Evolutionary conservation across 1,140 invertebrate genomes (phyloP).

Genomic region (Zaprionus inermis): DNA sequence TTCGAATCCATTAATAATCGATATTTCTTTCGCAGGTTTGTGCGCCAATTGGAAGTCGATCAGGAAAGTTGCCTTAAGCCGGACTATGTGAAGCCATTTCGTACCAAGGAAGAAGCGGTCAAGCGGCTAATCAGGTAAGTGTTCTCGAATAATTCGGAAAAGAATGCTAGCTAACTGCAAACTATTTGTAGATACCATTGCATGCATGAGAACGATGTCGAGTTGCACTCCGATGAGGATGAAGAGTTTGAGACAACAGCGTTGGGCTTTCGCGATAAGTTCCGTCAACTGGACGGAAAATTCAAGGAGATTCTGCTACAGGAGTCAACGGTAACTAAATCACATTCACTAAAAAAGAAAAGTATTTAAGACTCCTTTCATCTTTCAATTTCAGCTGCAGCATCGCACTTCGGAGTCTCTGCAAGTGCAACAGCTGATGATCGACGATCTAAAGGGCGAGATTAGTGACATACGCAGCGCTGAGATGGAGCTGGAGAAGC

Average conservation of each 20-base stretch:
- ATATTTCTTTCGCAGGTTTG: slow-evolving; percentile 85
- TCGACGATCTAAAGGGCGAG: slow-evolving; percentile 75
- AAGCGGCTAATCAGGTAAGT: slow-evolving; percentile 88
- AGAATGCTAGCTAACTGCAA: not conserved
- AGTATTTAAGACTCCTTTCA: not conserved
- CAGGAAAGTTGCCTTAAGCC: slow-evolving; percentile 91
- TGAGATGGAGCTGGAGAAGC: slow-evolving; percentile 61
- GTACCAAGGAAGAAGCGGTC: slow-evolving; percentile 90
- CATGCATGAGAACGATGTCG: slow-evolving; percentile 88
- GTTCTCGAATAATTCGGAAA: too few species aligned
- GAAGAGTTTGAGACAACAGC: slow-evolving; percentile 92
- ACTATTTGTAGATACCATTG: slow-evolving; percentile 89
- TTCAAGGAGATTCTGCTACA: slow-evolving; percentile 92
- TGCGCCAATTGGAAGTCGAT: slow-evolving; percentile 91
- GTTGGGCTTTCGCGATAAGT: slow-evolving; percentile 90
- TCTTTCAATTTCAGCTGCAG: slow-evolving; percentile 50
- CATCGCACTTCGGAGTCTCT: slow-evolving; percentile 77
- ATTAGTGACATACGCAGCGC: slow-evolving; percentile 63
- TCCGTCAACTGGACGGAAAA: slow-evolving; percentile 90
- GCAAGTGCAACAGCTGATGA: slow-evolving; percentile 76
- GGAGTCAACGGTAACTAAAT: slow-evolving; percentile 90
- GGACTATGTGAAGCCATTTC: slow-evolving; percentile 91
- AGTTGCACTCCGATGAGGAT: slow-evolving; percentile 89
- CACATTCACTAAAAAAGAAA: not conserved
- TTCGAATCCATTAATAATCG: slow-evolving; percentile 34